A percentile compares a stretch with the other conserved stretches of the same genome.
Conservation (phyloP, 2,888 invertebrate genomes). For the Spodoptera exigua region DNA sequence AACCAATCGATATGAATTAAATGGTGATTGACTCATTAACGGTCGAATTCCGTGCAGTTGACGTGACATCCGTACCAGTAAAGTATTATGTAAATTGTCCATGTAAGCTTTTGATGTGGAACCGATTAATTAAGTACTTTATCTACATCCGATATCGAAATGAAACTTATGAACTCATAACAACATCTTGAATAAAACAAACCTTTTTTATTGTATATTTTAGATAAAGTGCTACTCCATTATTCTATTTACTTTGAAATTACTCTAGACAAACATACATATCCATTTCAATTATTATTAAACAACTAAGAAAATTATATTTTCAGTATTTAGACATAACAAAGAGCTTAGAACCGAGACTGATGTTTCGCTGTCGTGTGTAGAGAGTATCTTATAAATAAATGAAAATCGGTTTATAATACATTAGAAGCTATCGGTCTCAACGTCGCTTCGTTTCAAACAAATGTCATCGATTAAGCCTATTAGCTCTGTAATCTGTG, state of each 20-base stretch:
- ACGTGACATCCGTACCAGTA: slow-evolving; percentile 26
- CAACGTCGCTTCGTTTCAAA: slow-evolving; percentile 55
- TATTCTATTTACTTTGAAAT: background rate
- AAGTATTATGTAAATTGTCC: slow-evolving; percentile 18
- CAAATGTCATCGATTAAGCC: slow-evolving; percentile 64
- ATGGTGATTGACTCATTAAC: slow-evolving; percentile 54
- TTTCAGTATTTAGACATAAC: background rate
- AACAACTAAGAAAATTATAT: background rate
- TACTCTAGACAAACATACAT: no score
- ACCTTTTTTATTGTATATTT: no score
- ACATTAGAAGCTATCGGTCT: slow-evolving; percentile 48
- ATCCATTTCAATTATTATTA: background rate
- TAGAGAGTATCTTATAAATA: slow-evolving; percentile 41
- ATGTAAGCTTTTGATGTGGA: background rate
- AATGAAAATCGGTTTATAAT: slow-evolving; percentile 53
- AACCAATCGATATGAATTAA: slow-evolving; percentile 58
- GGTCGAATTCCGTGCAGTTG: slow-evolving; percentile 33
- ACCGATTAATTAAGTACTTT: background rate
- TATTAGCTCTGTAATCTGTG: slow-evolving; percentile 61
- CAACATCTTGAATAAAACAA: no score
- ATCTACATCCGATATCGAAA: background rate
- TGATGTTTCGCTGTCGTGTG: slow-evolving; percentile 39
- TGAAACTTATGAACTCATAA: background rate
- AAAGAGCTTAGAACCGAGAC: slow-evolving; percentile 19
- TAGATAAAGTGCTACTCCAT: background rate